Conservation (phyloP, 2,113 vertebrate genomes). For the Neotoma lepida region DNA sequence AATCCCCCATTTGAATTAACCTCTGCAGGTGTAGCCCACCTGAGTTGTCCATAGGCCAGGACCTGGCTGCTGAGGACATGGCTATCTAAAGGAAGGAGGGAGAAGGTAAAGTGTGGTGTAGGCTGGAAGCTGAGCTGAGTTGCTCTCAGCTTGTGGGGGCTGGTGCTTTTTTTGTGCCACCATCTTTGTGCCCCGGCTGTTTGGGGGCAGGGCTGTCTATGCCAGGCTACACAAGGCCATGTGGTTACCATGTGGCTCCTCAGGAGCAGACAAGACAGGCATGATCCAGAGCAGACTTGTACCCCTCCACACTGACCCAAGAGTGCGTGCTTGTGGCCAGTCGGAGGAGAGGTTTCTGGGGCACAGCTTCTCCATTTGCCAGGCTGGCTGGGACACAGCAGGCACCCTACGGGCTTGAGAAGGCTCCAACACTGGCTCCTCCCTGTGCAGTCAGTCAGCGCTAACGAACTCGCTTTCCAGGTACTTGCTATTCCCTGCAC, state of each 20-base stretch:
- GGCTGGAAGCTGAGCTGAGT: neutral
- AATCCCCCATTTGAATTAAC: too few species aligned
- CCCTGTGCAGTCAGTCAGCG: fast-evolving
- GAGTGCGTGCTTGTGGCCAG: neutral
- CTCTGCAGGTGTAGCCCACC: neutral
- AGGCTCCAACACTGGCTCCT: too few species aligned
- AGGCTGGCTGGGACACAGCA: neutral
- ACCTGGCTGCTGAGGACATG: neutral
- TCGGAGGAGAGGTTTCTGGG: too few species aligned
- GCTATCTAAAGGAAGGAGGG: neutral
- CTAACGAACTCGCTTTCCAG: fast-evolving
- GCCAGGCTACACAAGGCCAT: too few species aligned
- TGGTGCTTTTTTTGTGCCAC: too few species aligned
- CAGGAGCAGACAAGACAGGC: neutral
- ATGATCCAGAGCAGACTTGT: neutral
- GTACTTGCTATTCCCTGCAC: conserved; percentile 47
- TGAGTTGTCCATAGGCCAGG: neutral
- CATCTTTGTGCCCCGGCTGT: neutral
- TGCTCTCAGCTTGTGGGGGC: neutral
- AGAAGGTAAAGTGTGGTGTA: neutral
- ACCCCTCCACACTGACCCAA: neutral
- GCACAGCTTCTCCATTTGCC: neutral
- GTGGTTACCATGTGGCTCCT: neutral
- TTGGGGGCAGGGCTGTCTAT: neutral
- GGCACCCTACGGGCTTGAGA: neutral